A percentile compares a stretch with the other conserved stretches of the same genome.
Evolutionary conservation across 2,888 invertebrate genomes (phyloP).

Genomic region (Busseola fusca): DNA sequence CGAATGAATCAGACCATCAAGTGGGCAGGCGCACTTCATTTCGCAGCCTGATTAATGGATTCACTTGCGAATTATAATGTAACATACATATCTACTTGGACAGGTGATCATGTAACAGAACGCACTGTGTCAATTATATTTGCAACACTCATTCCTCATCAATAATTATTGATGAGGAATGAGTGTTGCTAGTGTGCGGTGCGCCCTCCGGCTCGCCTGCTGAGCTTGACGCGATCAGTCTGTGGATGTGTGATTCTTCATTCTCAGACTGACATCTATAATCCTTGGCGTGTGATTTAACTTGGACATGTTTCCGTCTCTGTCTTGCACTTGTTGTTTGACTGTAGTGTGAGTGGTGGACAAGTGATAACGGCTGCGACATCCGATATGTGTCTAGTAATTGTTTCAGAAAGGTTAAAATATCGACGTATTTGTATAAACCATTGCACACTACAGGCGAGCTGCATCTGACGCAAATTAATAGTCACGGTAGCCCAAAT

Average conservation of each 20-base stretch:
- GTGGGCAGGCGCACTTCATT: constrained; percentile 24
- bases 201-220: constrained; percentile 1
- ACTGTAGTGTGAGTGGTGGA: too few species aligned
- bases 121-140: constrained; percentile 14
- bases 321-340: too few species aligned
- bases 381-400: too few species aligned
- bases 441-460: too few species aligned
- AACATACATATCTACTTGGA: neutral
- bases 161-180: constrained; percentile 29
- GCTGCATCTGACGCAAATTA: too few species aligned
- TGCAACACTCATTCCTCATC: too few species aligned
- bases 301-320: too few species aligned
- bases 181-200: neutral
- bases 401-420: too few species aligned
- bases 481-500: too few species aligned
- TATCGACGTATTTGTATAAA: too few species aligned
- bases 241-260: neutral
- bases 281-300: too few species aligned
- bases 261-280: neutral
- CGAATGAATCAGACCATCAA: constrained; percentile 45
- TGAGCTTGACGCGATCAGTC: neutral
- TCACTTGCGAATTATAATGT: constrained; percentile 41
- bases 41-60: constrained; percentile 46
- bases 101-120: constrained; percentile 39
- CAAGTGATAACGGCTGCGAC: too few species aligned